Percentiles rank a stretch among this genome's conserved stretches.
Evolutionary conservation across 1,140 invertebrate species (phyloP).

Genomic region (Drosophila parvula): DNA sequence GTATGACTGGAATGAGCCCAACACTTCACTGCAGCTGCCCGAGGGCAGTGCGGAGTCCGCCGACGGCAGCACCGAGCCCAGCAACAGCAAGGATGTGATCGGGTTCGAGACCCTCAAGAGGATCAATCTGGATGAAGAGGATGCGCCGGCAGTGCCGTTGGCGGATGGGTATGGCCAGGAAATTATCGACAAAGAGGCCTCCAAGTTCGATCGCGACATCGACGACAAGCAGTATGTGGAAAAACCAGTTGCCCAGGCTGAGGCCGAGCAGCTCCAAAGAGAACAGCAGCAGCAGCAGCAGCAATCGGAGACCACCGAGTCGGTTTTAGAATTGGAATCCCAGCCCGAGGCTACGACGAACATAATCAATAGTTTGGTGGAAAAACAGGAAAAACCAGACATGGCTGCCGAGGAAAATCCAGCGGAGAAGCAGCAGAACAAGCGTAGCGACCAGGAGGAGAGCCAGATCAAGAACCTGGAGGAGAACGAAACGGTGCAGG

Average conservation of each 20-base stretch:
- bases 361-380: conserved; percentile 32
- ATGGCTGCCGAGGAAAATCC: conserved; percentile 59
- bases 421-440: conserved; percentile 66
- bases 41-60: conserved; percentile 9
- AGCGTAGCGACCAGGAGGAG: conserved; percentile 65
- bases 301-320: conserved; percentile 22
- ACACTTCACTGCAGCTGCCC: conserved; percentile 59
- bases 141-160: conserved; percentile 38
- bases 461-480: conserved; percentile 65
- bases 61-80: conserved; percentile 46
- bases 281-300: conserved; percentile 39
- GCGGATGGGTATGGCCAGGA: conserved; percentile 71
- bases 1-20: conserved; percentile 72
- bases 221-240: conserved; percentile 84
- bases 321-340: conserved; percentile 36
- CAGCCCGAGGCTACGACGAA: conserved; percentile 45
- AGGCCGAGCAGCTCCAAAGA: conserved; percentile 75
- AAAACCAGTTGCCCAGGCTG: conserved; percentile 80
- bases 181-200: conserved; percentile 71
- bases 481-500: conserved; percentile 84
- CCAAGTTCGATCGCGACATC: conserved; percentile 81
- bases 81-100: conserved; percentile 81
- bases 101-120: conserved; percentile 80
- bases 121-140: conserved; percentile 72
- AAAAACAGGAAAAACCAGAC: conserved; percentile 80